Evolutionary conservation across 2,113 vertebrate species (phyloP), one percentile per base, ranked within the genome.

Genomic region (Phalacrocorax aristotelis): DNA sequence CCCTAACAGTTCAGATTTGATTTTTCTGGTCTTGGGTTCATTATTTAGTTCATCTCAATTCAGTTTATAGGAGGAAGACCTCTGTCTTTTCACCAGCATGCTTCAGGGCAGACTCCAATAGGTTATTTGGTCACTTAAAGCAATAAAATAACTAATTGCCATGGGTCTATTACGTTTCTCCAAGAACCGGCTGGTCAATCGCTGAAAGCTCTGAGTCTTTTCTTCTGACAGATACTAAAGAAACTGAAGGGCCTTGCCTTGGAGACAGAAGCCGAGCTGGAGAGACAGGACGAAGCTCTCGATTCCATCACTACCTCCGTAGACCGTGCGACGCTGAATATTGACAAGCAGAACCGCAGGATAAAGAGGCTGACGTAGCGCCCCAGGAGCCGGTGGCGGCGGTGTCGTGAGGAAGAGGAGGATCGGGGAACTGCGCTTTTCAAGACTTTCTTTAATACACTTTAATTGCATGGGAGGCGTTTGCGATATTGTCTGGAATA

Each of bases 221-320:
- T 79, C 74, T 70, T 60, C 34, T 15, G 5, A n/a, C 96, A 99
- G 99, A 99, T 99, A 96, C 98, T 99, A n/a, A 92, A 97, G 97
- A 98, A 99, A 91, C 98, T 99, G 81, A 99, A 99, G 97, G 98
- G 97, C 65, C 98, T 99, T 5, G 99, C 99, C 29, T 94, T 99
- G 97, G 99, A 99, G 81, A 97, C 99, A 0, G 99, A 99, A 69
- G 97, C 98, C 0, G 99, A 99, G 97, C 98, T 99, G 95, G 99
- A 99, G 60, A 95, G 99, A 7, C 99, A 99, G 96, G 99, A 99
- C 0, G 99, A 99, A 52, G 98, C 97, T 18, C 98, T 99, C 55
- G 99, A 99, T 0, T 98, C 95, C 89, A 97, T 99, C 88, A 87
- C 98, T 2, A 96, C 94, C n/a, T 98, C 99, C 0, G 98, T 98